Base-by-base conservation (phyloP, 2,113 vertebrate genomes). In the Xiphorhynchus elegans region DNA sequence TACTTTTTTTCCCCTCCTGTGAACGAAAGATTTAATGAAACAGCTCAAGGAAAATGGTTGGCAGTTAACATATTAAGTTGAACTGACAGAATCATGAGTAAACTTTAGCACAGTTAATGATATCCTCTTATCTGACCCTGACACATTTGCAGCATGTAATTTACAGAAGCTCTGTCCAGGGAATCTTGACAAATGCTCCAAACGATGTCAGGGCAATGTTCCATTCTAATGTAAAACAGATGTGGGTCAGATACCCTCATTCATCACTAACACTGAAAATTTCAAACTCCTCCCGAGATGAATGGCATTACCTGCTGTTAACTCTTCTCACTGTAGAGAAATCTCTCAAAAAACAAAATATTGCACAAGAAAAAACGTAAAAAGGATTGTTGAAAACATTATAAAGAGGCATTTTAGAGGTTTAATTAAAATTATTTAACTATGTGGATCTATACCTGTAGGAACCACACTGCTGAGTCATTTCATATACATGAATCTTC, bases 201-300 rank as follows among this genome's bases (percentile, higher is more conserved):
- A 98, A 98, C 89, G 94, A 98, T 98, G 98, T 98, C 97, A 98
- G 97, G 98, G 98, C 98, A 98, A 97, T 99, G 98, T 98, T 99
- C 98, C 98, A 98, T 98, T 98, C 98, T 99, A 98, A 99, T 98
- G 98, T 89, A 98, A 99, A 99, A 97, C 99, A 99, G 98, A 99
- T 99, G 99, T 98, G 98, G 98, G 98, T 98, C 98, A 98, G 97
- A 98, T 97, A 95, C 96, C 97, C 97, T 97, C 98, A 98, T 98
- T 98, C 98, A 98, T 98, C 98, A 98, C 97, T 90, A 96, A 86
- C 92, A 88, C 74, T 78, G 87, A 93, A 97, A 95, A 93, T 96
- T 95, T 97, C 96, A 37, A 92, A 96, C 97, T 96, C 94, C 96
- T 96, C 96, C 94, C 2, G 46, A 89, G 89, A 97, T 97, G 97